Conservation (phyloP, 2,888 invertebrate species). For the Spicauda simplicius region DNA sequence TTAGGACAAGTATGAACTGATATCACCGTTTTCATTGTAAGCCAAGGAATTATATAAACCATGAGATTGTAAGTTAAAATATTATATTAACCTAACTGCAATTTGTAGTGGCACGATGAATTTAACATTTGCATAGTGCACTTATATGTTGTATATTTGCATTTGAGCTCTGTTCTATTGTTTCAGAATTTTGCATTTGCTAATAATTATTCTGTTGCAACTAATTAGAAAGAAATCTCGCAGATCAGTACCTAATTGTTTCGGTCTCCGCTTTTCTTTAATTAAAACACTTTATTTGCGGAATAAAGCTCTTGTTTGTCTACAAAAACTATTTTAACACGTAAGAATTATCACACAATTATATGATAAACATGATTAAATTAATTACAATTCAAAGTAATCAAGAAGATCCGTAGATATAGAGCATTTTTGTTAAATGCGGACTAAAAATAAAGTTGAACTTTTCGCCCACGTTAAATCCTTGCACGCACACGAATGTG, state of each 20-base stretch:
- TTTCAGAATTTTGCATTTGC: neutral
- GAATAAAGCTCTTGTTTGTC: neutral
- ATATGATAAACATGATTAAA: no score
- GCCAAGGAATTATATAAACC: no score
- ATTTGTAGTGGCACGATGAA: neutral
- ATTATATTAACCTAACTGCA: no score
- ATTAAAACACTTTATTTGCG: neutral
- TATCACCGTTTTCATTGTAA: no score
- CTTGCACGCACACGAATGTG: constrained; percentile 34
- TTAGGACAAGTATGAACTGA: no score
- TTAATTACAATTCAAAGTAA: no score
- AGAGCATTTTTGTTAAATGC: no score
- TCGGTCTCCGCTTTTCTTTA: neutral
- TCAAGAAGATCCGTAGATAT: no score
- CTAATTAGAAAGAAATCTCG: neutral
- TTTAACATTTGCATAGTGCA: neutral
- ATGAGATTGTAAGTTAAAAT: no score
- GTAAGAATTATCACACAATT: no score
- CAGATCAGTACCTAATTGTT: neutral
- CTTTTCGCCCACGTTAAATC: neutral
- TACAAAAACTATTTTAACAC: no score
- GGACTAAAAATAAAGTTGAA: neutral
- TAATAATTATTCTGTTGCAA: neutral
- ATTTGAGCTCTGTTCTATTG: neutral
- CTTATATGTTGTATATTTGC: neutral